These are phyloP conservation scores for Anthopleura sola DNA, from an alignment of 64 coral and sea anemone genomes.

Conservation along the genomic window DNA sequence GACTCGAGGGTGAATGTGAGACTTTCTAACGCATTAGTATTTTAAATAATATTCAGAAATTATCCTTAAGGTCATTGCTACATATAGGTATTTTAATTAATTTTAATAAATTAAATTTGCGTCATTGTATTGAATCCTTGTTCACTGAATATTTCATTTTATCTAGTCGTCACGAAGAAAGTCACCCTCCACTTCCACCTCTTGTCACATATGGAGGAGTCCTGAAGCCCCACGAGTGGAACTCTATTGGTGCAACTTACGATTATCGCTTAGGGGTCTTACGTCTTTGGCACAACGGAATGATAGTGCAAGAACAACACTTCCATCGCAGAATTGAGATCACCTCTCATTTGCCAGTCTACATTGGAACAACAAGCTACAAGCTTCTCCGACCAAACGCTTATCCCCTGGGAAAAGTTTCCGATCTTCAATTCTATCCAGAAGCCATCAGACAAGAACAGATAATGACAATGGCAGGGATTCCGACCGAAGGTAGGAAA, in stretches of 20 bases:
- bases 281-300: slow-evolving; percentile 74
- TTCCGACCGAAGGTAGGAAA: slow-evolving; percentile 26
- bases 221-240: slow-evolving; percentile 45
- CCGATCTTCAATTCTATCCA: slow-evolving; percentile 33
- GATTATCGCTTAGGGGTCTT: slow-evolving; percentile 31
- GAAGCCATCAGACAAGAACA: slow-evolving; percentile 23
- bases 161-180: neutral
- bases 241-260: slow-evolving; percentile 70
- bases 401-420: slow-evolving; percentile 46
- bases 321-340: slow-evolving; percentile 27
- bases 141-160: neutral
- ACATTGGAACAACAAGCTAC: slow-evolving; percentile 33
- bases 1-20: too few relatives aligned
- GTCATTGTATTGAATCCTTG: too few relatives aligned
- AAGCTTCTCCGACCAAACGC: neutral
- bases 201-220: slow-evolving; percentile 7
- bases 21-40: too few relatives aligned
- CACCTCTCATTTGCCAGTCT: slow-evolving; percentile 57
- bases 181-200: neutral
- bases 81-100: too few relatives aligned
- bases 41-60: too few relatives aligned
- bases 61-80: too few relatives aligned
- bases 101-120: too few relatives aligned
- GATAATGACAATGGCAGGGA: slow-evolving; percentile 21
- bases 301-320: slow-evolving; percentile 22